phyloP scores from a whole-genome alignment of 2,888 invertebrate genomes.

The Agonum fuliginosum region DNA sequence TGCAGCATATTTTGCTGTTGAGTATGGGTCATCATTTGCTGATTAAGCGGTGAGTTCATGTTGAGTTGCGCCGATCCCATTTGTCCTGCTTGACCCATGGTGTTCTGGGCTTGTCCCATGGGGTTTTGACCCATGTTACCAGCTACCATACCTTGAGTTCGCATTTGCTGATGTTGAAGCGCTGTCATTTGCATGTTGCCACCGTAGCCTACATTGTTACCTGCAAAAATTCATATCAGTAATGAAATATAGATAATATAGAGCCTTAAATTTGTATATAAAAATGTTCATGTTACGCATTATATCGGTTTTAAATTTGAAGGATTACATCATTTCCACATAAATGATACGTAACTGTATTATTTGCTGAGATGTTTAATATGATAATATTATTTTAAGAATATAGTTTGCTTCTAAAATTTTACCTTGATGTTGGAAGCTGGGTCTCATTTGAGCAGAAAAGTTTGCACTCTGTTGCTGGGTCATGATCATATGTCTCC shows the following conservation, averaged over 20 bases:
- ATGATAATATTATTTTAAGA: too few species aligned
- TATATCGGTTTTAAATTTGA: too few species aligned
- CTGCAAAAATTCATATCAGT: constrained; percentile 54
- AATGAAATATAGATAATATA: too few species aligned
- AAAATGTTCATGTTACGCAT: too few species aligned
- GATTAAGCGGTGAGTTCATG: constrained; percentile 69
- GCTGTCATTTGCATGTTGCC: constrained; percentile 73
- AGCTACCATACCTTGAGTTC: constrained; percentile 68
- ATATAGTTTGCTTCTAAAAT: too few species aligned
- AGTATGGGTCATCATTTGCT: constrained; percentile 74
- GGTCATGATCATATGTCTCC: constrained; percentile 80
- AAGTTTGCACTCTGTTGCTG: constrained; percentile 74
- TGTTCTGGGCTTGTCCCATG: constrained; percentile 48
- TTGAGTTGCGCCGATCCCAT: constrained; percentile 53
- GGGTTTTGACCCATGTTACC: constrained; percentile 64
- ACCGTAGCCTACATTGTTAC: constrained; percentile 63
- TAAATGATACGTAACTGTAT: too few species aligned
- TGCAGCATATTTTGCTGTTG: constrained; percentile 74
- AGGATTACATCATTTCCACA: too few species aligned
- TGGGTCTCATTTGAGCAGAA: constrained; percentile 74
- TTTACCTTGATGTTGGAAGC: constrained; percentile 74
- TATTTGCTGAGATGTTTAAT: too few species aligned
- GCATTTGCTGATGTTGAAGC: constrained; percentile 73
- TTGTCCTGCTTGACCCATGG: constrained; percentile 67
- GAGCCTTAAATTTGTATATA: too few species aligned